These are phyloP conservation scores for Aspidapion aeneum DNA, from an alignment of 2,888 invertebrate species.

Conservation along the genomic window DNA sequence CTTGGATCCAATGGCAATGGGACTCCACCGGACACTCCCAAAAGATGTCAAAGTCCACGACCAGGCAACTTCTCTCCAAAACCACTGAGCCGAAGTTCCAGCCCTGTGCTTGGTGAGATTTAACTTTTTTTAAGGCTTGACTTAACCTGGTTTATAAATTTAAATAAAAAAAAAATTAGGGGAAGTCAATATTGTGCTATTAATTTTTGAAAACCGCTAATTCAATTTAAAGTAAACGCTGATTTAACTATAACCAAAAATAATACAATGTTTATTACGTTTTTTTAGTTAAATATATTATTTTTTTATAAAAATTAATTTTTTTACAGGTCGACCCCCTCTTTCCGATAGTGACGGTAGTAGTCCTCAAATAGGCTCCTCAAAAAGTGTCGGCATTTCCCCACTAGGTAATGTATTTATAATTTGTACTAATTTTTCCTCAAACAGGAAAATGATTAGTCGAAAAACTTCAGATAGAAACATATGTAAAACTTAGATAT, in stretches of 20 bases:
- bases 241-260: no score
- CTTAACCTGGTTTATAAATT: background rate
- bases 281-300: no score
- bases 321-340: conserved; percentile 28
- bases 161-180: no score
- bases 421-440: no score
- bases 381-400: conserved; percentile 54
- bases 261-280: no score
- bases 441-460: no score
- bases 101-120: conserved; percentile 50
- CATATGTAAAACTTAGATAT: no score
- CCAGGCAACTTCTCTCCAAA: conserved; percentile 50
- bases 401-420: conserved; percentile 50
- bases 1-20: conserved; percentile 71
- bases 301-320: no score
- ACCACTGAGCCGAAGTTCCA: conserved; percentile 55
- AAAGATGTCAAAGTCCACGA: conserved; percentile 53
- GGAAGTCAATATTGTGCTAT: no score
- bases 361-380: conserved; percentile 54
- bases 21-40: conserved; percentile 67
- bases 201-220: no score
- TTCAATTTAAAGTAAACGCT: no score
- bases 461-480: no score
- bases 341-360: conserved; percentile 51
- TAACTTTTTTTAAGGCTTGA: background rate